phyloP scores from a whole-genome alignment of 2,797 vertebrate genomes.

The Lagothrix lagotricha region DNA sequence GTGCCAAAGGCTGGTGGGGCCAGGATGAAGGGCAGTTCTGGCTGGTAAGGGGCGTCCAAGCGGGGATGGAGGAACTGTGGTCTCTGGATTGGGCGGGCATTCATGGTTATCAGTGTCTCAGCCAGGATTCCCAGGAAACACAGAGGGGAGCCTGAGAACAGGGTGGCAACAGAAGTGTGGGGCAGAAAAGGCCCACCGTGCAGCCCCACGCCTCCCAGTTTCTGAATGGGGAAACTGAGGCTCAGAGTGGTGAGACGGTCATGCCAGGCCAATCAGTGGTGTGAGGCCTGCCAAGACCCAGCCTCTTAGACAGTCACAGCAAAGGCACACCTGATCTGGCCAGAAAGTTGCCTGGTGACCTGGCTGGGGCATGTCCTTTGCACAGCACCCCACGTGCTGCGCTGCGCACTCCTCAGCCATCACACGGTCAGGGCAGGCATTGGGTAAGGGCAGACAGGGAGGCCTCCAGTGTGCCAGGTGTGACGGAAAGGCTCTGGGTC shows the following conservation, averaged over 20 bases:
- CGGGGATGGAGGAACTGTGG: too few relatives aligned
- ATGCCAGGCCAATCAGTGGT: not conserved
- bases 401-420: not conserved
- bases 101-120: accelerated
- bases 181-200: not conserved
- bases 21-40: not conserved
- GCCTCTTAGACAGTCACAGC: not conserved
- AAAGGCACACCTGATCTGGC: not conserved
- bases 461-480: not conserved
- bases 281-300: not conserved
- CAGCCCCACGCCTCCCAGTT: not conserved
- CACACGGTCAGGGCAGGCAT: too few relatives aligned
- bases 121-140: not conserved
- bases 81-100: not conserved
- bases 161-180: not conserved
- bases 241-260: not conserved
- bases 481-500: not conserved
- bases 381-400: not conserved
- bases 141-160: not conserved
- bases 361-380: not conserved
- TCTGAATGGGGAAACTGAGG: not conserved
- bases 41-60: too few relatives aligned
- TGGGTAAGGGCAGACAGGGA: too few relatives aligned
- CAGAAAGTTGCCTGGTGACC: not conserved
- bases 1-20: not conserved